A percentile compares a stretch with the other conserved stretches of the same genome.
These are phyloP conservation scores for Natator depressus DNA, from an alignment of 2,113 vertebrate species.

Conservation along the genomic window DNA sequence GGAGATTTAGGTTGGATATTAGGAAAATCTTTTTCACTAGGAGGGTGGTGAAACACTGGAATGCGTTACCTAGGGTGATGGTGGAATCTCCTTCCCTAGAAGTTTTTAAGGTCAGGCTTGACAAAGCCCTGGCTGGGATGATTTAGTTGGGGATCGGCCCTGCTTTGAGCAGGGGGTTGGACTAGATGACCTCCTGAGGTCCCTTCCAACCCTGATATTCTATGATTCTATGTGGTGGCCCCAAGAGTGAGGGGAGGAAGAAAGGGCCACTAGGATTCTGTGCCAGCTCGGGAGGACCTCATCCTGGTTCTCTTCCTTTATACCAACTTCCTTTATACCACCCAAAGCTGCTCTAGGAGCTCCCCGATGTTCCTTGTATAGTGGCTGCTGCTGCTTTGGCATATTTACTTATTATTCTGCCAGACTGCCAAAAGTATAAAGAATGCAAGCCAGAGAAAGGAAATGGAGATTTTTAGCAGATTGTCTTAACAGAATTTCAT, in stretches of 20 bases:
- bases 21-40: too few species aligned
- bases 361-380: background rate
- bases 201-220: too few species aligned
- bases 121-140: too few species aligned
- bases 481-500: fast-evolving
- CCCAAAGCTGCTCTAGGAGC: background rate
- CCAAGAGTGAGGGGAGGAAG: background rate
- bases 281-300: background rate
- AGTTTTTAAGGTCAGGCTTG: too few species aligned
- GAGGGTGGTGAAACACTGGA: too few species aligned
- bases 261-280: fast-evolving
- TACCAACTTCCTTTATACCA: background rate
- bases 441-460: background rate
- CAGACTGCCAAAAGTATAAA: background rate
- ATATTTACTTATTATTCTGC: fast-evolving
- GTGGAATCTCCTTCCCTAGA: too few species aligned
- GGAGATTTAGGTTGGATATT: too few species aligned
- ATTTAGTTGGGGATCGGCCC: too few species aligned
- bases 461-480: fast-evolving
- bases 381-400: background rate
- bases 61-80: too few species aligned
- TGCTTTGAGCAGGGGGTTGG: too few species aligned
- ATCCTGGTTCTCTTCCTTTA: background rate
- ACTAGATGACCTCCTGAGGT: too few species aligned
- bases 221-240: background rate